Base-by-base conservation (phyloP, 2,797 vertebrate genomes). In the Melanotaenia maccullochi region DNA sequence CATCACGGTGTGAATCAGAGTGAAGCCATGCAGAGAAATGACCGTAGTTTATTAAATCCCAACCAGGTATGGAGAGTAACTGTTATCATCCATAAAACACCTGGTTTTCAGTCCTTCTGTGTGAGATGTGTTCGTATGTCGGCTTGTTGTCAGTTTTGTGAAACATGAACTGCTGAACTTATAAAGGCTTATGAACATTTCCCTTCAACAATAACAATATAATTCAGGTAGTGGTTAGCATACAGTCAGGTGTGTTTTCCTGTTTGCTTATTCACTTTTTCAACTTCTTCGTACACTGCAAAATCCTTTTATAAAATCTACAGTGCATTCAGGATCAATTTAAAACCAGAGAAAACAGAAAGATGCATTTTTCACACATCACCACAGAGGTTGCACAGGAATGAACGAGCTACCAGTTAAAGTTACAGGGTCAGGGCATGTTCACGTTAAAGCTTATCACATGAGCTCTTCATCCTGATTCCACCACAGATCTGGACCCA, bases 21-120 rank as follows among this genome's bases (percentile, higher is more conserved):
- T 56, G 58, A 64, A 69, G 57, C 81, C 85, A 64, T 65, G 77
- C 73, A 42, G 38, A 16, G 82, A 75, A 85, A 83, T 76, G 77
- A 78, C 65, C 71, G 70, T 33, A 55, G 73, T 71, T 67, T 75
- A 24, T 71, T 65, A 62, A 67, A 66, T 56, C 40, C 67, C 20
- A 32, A 54, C 28, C 0, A 11, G 74, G 52, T 61, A 30, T 71
- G 77, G 81, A 79, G 59, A 30, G 30, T 30, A 30, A 30, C 30
- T 30, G 30, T 49, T 9, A 20, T 65, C 13, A 22, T 51, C 47
- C 47, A 22, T 22, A 9, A n/a, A 49, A n/a, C 20, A 11, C 9
- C n/a, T 20, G 16, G 5, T 47, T 20, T 47, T 7, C 44, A 20
- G 12, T 44, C 14, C 30, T 30, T 42, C 1, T 20, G 18, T 44